Evolutionary conservation across 2,888 invertebrate genomes (phyloP), one percentile per base, ranked within the genome.

Genomic region (Julus scanicus): DNA sequence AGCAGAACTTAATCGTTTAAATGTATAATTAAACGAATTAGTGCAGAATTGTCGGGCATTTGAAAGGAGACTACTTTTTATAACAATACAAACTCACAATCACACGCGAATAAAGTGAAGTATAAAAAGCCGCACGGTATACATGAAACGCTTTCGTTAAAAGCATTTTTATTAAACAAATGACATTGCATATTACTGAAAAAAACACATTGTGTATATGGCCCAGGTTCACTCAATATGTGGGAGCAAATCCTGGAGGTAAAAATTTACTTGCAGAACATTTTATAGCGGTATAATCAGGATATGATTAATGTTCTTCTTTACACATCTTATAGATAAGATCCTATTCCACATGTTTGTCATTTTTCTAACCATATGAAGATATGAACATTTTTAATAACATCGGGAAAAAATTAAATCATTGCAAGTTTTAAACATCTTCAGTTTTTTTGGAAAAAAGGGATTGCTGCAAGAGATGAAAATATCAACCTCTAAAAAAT

Each of bases 21-120:
- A 80, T 80, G 80, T 80, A 80, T 80, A 80, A 80, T 80, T 80
- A 80, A 80, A 80, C 80, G 80, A 80, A 80, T 80, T 80, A 80
- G 80, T 29, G 80, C 13, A 15, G 80, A 80, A 80, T 39, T 80
- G 80, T 80, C 80, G 80, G 29, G 80, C 80, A 15, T 80, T 80
- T 80, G 37, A 80, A 80, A 39, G 37, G 37, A 29, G 80, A 80
- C 80, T 80, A 13, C 80, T 80, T 80, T 71, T 80, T 80, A 80
- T 80, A 80, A 80, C 80, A 4, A 13, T 37, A 13, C 37, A 80
- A 80, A 37, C 80, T 29, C 37, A 80, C 37, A 29, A 80, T 80
- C 37, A 29, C 80, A 80, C 15, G 37, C 37, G 37, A 13, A 37
- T 80, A 29, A 80, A 9, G 37, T 37, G 29, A 11, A 15, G 13